Base-by-base conservation (phyloP, 2,797 vertebrate species). In the Myotis findleyi region DNA sequence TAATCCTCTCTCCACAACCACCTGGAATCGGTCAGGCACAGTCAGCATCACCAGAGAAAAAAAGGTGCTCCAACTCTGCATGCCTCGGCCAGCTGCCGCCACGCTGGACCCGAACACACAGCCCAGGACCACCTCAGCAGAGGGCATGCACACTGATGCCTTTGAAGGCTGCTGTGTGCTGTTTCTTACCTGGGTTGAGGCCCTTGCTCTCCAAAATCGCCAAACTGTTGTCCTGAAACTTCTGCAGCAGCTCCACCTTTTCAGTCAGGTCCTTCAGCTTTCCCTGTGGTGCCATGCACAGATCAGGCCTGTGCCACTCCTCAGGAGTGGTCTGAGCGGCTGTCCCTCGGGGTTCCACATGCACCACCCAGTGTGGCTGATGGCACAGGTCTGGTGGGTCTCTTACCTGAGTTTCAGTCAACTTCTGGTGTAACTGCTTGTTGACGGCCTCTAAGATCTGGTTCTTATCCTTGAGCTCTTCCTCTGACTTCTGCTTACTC, bases 391-490 rank as follows among this genome's bases (percentile, higher is more conserved):
- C 38, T 14, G 7, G 55, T 7, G 18, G 76, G 25, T 66, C 73
- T 68, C 96, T 91, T 94, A 99, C 99, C 99, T 99, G 98, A 87
- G 98, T 98, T 91, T 97, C 98, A 53, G 96, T 95, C 85, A 99
- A 89, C 51, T 98, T 98, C 97, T 97, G 98, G 72, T 98, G 98
- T 75, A 99, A 94, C 91, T 99, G 98, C 55, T 97, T 98, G 68
- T 99, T 99, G 80, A 97, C 96, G 9, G 97, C 96, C 92, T 98
- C 97, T 93, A 99, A 96, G 80, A 98, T 89, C 92, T 98, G 98
- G 89, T 99, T 99, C 97, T 99, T 99, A 77, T 98, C 98, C 89
- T 98, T 99, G 17, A 99, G 98, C n/a, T 99, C 99, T 57, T 98
- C 84, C 86, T 99, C 99, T 72, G 98, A 97, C 59, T 98, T 99